These are phyloP conservation scores for Eupithecia vulgata DNA, from an alignment of 2,888 invertebrate genomes.

Conservation along the genomic window DNA sequence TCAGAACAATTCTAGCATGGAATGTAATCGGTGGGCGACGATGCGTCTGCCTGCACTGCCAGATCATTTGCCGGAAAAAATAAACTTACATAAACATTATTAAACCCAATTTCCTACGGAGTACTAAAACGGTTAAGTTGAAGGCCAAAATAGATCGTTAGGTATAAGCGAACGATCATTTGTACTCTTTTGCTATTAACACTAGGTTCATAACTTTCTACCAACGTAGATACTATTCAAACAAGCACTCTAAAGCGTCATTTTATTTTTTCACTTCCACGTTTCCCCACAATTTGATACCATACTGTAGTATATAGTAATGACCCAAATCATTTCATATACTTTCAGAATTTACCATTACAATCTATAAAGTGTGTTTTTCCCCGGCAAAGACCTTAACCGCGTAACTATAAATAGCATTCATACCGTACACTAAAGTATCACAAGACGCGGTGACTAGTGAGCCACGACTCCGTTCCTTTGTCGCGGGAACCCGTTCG, in stretches of 20 bases:
- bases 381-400: conserved; percentile 24
- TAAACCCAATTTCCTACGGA: conserved; percentile 7
- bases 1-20: conserved; percentile 40
- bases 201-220: not conserved
- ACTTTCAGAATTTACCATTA: not conserved
- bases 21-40: conserved; percentile 44
- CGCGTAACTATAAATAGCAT: conserved; percentile 49
- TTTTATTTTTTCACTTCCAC: not conserved
- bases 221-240: not conserved
- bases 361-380: not conserved
- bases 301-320: not conserved
- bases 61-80: conserved; percentile 29
- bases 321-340: not conserved
- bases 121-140: not conserved
- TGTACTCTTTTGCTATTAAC: not conserved
- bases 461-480: conserved; percentile 75
- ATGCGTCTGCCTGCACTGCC: conserved; percentile 20
- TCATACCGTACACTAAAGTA: conserved; percentile 67
- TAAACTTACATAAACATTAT: conserved; percentile 8
- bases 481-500: conserved; percentile 73
- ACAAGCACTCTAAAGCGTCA: not conserved
- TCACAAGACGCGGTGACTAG: conserved; percentile 69
- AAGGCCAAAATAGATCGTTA: conserved; percentile 5
- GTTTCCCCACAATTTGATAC: conserved; percentile 7
- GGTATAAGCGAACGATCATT: not conserved